Percentiles rank a stretch among this genome's conserved stretches.
Conservation (phyloP, 2,797 vertebrate species). For the Parauchenoglanis punctatus region DNA sequence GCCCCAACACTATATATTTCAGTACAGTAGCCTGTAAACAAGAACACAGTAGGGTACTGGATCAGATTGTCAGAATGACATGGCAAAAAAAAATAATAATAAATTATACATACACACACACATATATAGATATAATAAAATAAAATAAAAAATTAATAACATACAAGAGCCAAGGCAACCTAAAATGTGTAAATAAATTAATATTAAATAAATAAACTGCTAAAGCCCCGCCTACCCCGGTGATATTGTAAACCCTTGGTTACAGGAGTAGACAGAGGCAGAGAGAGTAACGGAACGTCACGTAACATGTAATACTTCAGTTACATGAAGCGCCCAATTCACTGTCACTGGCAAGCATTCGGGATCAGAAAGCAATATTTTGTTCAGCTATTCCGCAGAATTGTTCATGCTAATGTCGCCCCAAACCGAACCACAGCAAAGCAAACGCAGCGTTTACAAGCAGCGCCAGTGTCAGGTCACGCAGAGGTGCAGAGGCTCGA, state of each 20-base stretch:
- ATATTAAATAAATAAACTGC: too few relatives aligned
- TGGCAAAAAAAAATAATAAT: background rate
- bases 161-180: background rate
- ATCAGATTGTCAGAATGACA: background rate
- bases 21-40: background rate
- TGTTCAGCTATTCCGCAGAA: background rate
- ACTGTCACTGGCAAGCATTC: background rate
- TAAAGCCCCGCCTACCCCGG: background rate
- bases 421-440: background rate
- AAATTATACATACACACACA: too few relatives aligned
- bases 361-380: background rate
- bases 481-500: slow-evolving; percentile 11
- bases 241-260: background rate
- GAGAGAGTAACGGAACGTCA: too few relatives aligned
- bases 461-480: background rate
- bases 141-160: too few relatives aligned
- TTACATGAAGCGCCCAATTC: background rate
- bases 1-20: background rate
- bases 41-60: too few relatives aligned
- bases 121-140: too few relatives aligned
- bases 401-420: too few relatives aligned
- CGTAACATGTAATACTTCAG: background rate
- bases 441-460: slow-evolving; percentile 1
- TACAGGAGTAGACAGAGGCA: background rate
- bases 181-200: background rate